These are phyloP conservation scores for Chrysochloris asiatica DNA, from an alignment of 2,113 vertebrate species.

Conservation along the genomic window DNA sequence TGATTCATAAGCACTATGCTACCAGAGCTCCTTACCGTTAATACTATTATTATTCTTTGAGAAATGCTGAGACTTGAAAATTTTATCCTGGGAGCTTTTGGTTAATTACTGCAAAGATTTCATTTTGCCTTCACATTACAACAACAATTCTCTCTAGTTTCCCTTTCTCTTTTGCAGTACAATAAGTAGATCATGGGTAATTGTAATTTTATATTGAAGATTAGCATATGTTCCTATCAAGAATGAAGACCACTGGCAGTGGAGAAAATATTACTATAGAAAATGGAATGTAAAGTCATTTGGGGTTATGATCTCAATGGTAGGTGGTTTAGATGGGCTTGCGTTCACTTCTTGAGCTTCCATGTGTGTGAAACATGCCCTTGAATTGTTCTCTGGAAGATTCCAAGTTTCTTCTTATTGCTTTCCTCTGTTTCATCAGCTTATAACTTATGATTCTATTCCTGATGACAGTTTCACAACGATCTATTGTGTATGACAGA, in stretches of 20 bases:
- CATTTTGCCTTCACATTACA: no score
- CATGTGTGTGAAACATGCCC: not conserved
- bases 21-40: no score
- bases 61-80: not conserved
- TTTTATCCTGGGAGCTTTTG: not conserved
- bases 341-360: not conserved
- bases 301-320: not conserved
- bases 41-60: not conserved
- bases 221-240: not conserved
- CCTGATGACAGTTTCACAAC: not conserved
- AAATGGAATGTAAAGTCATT: not conserved
- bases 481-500: no score
- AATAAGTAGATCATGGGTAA: not conserved
- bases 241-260: not conserved
- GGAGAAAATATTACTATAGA: not conserved
- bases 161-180: not conserved
- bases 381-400: not conserved
- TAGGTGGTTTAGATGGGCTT: not conserved
- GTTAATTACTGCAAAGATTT: not conserved
- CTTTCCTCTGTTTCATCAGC: not conserved
- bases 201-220: not conserved
- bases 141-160: not conserved
- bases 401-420: not conserved
- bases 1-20: no score
- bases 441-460: not conserved